A percentile compares a stretch with the other conserved stretches of the same genome.
Evolutionary conservation across 2,113 vertebrate species (phyloP).

Genomic region (Dasypus novemcinctus): DNA sequence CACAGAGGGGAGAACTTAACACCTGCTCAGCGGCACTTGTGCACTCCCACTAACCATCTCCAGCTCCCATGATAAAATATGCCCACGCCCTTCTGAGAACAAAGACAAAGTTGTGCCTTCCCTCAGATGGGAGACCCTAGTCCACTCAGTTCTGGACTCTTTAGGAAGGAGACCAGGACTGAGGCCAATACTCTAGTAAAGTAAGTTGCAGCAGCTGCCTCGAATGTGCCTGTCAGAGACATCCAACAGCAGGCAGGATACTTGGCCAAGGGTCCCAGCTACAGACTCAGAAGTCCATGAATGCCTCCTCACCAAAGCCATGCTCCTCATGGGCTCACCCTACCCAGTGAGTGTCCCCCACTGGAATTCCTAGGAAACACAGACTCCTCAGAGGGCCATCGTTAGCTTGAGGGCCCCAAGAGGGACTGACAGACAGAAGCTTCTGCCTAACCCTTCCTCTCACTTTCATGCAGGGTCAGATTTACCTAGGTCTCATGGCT

Average conservation of each 20-base stretch:
- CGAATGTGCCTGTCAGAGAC: neutral
- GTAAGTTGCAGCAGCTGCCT: neutral
- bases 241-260: neutral
- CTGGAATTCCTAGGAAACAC: neutral
- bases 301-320: neutral
- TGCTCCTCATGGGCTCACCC: neutral
- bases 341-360: neutral
- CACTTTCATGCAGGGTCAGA: neutral
- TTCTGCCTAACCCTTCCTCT: neutral
- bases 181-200: neutral
- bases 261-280: neutral
- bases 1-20: neutral
- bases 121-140: neutral
- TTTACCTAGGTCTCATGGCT: neutral
- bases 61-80: no score
- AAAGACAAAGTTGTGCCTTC: neutral
- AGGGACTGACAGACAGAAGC: neutral
- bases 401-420: neutral
- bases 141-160: neutral
- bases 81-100: no score
- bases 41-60: no score
- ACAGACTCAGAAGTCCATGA: neutral
- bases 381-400: no score
- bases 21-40: no score
- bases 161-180: neutral